phyloP scores from a whole-genome alignment of 2,888 invertebrate genomes.

The Catocala fraxini region DNA sequence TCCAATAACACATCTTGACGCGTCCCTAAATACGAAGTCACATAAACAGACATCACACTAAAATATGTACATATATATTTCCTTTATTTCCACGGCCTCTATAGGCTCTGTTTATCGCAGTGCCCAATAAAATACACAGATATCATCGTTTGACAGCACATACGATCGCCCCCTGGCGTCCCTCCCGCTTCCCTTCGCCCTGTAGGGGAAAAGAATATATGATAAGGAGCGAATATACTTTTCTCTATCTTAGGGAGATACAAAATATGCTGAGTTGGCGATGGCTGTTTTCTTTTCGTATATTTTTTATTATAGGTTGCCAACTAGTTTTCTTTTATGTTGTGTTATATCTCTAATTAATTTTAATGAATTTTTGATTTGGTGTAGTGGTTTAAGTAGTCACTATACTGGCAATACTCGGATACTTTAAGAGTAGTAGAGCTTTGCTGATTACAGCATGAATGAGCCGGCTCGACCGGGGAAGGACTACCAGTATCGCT shows the following conservation, averaged over 20 bases:
- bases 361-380: too few relatives aligned
- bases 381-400: too few relatives aligned
- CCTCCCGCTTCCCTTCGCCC: constrained; percentile 5
- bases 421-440: too few relatives aligned
- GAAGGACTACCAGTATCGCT: too few relatives aligned
- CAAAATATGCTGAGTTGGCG: constrained; percentile 14
- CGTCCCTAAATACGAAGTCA: background rate
- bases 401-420: too few relatives aligned
- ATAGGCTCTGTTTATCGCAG: constrained; percentile 16
- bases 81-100: constrained; percentile 2
- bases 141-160: constrained; percentile 29
- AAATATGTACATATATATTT: constrained; percentile 15
- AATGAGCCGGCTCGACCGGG: too few relatives aligned
- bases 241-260: constrained; percentile 14
- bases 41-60: constrained; percentile 4
- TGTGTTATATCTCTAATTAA: background rate
- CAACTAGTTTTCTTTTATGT: background rate
- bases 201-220: constrained; percentile 18
- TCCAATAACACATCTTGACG: background rate
- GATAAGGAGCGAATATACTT: constrained; percentile 12
- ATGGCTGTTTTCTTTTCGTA: background rate
- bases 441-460: too few relatives aligned
- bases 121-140: constrained; percentile 30
- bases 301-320: background rate
- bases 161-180: constrained; percentile 5